phyloP scores from a whole-genome alignment of 2,888 invertebrate species.

The Sericinus montela region DNA sequence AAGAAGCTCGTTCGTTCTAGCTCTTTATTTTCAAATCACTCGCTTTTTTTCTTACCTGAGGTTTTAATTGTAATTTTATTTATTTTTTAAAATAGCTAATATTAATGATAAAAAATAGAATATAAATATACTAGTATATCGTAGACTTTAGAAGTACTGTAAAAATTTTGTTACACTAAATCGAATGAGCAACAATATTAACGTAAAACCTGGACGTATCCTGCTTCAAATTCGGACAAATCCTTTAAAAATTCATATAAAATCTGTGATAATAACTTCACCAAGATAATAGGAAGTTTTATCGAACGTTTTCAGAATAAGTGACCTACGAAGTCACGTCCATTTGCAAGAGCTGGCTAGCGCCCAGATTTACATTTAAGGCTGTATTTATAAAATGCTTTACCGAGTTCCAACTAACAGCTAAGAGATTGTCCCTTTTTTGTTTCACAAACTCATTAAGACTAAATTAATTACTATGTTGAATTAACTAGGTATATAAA shows the following conservation, averaged over 20 bases:
- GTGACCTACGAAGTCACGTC: constrained; percentile 24
- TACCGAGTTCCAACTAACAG: constrained; percentile 7
- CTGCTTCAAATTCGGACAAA: too few species aligned
- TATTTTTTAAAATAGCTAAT: too few species aligned
- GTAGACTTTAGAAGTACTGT: too few species aligned
- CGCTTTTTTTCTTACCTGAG: neutral
- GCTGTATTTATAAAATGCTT: constrained; percentile 24
- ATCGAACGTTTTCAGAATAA: constrained; percentile 22
- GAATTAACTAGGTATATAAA: too few species aligned
- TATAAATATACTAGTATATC: too few species aligned
- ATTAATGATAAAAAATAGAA: too few species aligned
- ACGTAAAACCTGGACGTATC: too few species aligned
- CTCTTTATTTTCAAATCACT: constrained; percentile 27
- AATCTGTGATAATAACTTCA: neutral
- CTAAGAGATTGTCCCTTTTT: neutral
- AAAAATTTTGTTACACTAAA: too few species aligned
- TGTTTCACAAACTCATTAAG: neutral
- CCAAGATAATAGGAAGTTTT: constrained; percentile 10
- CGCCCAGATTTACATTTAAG: constrained; percentile 33
- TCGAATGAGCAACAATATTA: too few species aligned
- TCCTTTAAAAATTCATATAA: too few species aligned
- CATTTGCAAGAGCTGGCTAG: constrained; percentile 26
- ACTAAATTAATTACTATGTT: neutral
- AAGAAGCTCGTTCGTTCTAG: constrained; percentile 14
- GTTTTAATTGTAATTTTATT: too few species aligned